Conservation (phyloP, 1,140 invertebrate species). For the Coptotermes formosanus region DNA sequence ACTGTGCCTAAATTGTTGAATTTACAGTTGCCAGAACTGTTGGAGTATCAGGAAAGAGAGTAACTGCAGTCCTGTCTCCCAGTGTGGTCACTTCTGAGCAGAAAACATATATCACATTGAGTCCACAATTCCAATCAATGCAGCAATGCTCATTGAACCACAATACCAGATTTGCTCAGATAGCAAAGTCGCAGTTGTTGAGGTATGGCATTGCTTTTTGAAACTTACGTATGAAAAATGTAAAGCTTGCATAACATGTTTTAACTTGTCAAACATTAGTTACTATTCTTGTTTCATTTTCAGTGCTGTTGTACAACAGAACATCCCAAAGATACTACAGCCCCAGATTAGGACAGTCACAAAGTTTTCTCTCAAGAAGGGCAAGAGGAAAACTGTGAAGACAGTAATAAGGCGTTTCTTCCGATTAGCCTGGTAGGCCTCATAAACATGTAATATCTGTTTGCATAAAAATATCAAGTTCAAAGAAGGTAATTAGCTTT, state of each 20-base stretch:
- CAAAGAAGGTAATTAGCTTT: too few relatives aligned
- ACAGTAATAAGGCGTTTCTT: conserved; percentile 75
- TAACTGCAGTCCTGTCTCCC: background rate
- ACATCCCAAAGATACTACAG: background rate
- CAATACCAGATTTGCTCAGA: too few relatives aligned
- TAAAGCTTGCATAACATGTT: background rate
- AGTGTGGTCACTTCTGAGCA: background rate
- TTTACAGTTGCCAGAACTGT: background rate
- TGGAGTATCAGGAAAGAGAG: background rate
- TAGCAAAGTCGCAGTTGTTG: background rate
- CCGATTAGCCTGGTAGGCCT: conserved; percentile 69
- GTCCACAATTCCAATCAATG: background rate
- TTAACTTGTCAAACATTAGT: too few relatives aligned
- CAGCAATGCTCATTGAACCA: background rate
- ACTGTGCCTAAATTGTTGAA: background rate
- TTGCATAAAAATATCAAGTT: too few relatives aligned
- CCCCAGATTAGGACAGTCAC: conserved; percentile 55
- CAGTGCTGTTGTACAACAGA: background rate
- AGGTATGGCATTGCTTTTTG: background rate
- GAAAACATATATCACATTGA: background rate
- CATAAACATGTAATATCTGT: background rate
- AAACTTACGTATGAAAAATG: too few relatives aligned
- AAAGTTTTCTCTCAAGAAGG: conserved; percentile 69
- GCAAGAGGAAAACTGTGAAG: conserved; percentile 73
- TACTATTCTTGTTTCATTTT: background rate